A percentile compares a stretch with the other conserved stretches of the same genome.
These are phyloP conservation scores for Pelecanus crispus DNA, from an alignment of 2,113 vertebrate species.

Conservation along the genomic window DNA sequence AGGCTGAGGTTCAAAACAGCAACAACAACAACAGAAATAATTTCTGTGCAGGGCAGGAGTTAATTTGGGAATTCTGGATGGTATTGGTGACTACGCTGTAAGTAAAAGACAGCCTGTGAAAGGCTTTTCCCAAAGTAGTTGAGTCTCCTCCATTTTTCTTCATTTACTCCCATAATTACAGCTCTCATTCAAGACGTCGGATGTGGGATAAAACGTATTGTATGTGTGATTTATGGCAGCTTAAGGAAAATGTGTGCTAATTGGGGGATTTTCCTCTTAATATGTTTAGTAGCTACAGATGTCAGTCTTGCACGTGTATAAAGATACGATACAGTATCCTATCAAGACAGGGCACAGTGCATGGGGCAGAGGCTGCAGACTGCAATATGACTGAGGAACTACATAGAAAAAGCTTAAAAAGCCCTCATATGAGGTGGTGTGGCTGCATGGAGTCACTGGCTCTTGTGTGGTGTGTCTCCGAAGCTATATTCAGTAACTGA, in stretches of 20 bases:
- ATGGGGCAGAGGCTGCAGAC: background rate
- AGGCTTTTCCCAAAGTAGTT: background rate
- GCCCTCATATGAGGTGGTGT: background rate
- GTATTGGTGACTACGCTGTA: background rate
- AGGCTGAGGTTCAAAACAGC: background rate
- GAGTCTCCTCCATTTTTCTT: background rate
- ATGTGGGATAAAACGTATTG: background rate
- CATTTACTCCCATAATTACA: conserved; percentile 11
- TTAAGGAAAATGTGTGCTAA: background rate
- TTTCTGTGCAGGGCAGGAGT: background rate
- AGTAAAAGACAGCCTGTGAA: background rate
- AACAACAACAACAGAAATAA: background rate
- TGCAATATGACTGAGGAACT: background rate
- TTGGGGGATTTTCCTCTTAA: background rate
- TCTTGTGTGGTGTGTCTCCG: conserved; percentile 54
- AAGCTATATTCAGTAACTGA: conserved; percentile 53
- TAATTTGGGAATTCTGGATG: background rate
- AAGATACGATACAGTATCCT: background rate
- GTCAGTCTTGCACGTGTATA: background rate
- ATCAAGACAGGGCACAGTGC: background rate
- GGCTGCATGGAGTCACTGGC: conserved; percentile 27
- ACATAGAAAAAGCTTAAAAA: too few relatives aligned
- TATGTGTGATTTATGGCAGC: background rate
- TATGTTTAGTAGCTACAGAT: background rate
- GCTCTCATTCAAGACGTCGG: background rate